Evolutionary conservation across 2,888 invertebrate genomes (phyloP).

Genomic region (Lasioglossum leucozonium): DNA sequence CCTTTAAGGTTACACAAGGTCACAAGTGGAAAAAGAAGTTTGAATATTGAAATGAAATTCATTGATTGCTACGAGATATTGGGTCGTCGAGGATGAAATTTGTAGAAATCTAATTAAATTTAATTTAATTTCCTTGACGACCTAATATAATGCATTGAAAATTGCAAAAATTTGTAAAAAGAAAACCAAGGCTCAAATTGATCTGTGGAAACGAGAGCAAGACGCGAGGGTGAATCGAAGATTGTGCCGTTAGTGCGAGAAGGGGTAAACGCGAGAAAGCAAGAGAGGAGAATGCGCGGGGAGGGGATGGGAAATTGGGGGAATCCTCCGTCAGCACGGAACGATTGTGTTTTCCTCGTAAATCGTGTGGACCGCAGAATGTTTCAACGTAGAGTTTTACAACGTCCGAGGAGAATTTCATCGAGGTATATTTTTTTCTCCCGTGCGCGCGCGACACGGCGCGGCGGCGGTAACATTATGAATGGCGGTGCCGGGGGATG

Average conservation of each 20-base stretch:
- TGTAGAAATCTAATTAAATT: no score
- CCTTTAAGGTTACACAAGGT: no score
- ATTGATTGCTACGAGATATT: no score
- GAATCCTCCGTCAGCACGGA: not conserved
- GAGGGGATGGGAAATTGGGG: not conserved
- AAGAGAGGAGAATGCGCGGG: not conserved
- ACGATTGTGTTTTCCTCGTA: not conserved
- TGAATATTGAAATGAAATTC: no score
- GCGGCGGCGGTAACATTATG: conserved; percentile 33
- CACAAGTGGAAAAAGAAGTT: no score
- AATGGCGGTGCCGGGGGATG: conserved; percentile 33
- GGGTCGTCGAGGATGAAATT: no score
- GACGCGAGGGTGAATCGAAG: not conserved
- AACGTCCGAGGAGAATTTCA: not conserved
- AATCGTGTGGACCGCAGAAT: not conserved
- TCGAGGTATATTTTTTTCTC: not conserved
- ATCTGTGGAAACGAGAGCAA: not conserved
- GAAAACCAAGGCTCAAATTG: no score
- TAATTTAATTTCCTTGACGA: no score
- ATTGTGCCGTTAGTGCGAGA: not conserved
- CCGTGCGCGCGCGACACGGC: conserved; percentile 23
- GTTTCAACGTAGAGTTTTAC: not conserved
- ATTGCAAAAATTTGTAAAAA: no score
- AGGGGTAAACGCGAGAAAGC: not conserved
- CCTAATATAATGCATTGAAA: no score